These are phyloP conservation scores for Vulpes lagopus DNA, from an alignment of 2,113 vertebrate genomes.

Conservation along the genomic window DNA sequence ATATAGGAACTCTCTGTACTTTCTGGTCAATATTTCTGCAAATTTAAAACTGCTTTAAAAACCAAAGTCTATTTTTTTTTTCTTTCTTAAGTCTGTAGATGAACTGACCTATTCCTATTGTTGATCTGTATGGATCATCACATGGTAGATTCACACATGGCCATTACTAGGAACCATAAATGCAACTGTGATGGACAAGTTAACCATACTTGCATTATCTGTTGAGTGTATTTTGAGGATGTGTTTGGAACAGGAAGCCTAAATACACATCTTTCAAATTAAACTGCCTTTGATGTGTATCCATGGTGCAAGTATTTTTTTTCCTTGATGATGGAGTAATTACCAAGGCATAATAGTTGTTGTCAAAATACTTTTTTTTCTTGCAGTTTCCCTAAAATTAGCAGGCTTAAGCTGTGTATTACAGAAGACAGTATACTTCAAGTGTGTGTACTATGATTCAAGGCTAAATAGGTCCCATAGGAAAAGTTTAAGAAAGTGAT, in stretches of 20 bases:
- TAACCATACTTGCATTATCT: not conserved
- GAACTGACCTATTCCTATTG: not conserved
- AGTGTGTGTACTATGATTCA: conserved; percentile 51
- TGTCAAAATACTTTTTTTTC: not conserved
- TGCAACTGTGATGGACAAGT: not conserved
- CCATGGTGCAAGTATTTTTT: not conserved
- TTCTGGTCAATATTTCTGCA: not conserved
- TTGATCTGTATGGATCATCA: not conserved
- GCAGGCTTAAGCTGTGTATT: not conserved
- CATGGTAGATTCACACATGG: not conserved
- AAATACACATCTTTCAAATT: not conserved
- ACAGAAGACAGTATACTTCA: conserved; percentile 61
- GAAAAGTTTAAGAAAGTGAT: conserved; percentile 77
- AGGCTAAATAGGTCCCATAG: conserved; percentile 70
- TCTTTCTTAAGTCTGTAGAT: not conserved
- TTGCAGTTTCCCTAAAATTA: conserved; percentile 61
- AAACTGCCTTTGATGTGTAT: conserved; percentile 17
- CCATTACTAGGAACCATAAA: not conserved
- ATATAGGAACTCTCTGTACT: not conserved
- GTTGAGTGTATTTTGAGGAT: not conserved
- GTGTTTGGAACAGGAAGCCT: not conserved
- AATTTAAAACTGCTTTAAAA: conserved; percentile 1
- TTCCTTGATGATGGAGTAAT: conserved; percentile 53
- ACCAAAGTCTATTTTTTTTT: not conserved
- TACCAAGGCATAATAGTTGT: not conserved